Base-by-base conservation (phyloP, 2,113 vertebrate genomes). In the Hypanus sabinus region DNA sequence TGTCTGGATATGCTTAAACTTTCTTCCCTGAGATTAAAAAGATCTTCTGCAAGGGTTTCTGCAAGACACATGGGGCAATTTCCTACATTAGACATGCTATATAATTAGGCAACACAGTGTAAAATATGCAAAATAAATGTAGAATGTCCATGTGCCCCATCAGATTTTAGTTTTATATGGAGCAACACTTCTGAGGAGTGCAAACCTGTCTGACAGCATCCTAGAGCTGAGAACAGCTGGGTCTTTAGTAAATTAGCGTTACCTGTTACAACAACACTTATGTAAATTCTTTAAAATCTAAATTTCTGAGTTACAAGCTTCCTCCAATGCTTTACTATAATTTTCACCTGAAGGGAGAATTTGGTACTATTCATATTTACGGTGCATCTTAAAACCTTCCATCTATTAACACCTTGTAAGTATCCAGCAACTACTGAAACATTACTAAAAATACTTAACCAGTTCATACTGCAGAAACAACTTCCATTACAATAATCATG, bases 301-400 rank as follows among this genome's bases (percentile, higher is more conserved):
- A 0, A 60, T 85, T 83, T 55, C 22, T 57, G 11, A 60, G 27
- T 85, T 57, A 60, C 18, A 30, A 57, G 55, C 10, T 55, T 85
- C 22, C 9, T 30, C 81, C 81, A 30, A 27, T 30, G 46, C 12
- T 60, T 27, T 68, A 27, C 36, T 36, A 33, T 68, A 70, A 70
- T 91, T 91, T 70, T 16, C 62, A 91, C n/a, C 57, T 3, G 88
- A 18, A 65, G 14, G 24, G 57, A 65, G 11, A 88, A 30, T 91
- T 91, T 91, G 88, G 62, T 62, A 91, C n/a, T 62, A 4, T 62
- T 70, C 62, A 70, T n/a, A 70, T 62, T 70, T 62, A 90, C 12
- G 11, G 62, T 90, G 62, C 27, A 90, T 33, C 60, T 90, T 68
- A 90, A 90, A 62, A 90, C 12, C 87, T 90, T 90, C 30, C 36